Conservation (phyloP, 2,113 vertebrate genomes). For the western clawed frog (Xenopus tropicalis) region DNA sequence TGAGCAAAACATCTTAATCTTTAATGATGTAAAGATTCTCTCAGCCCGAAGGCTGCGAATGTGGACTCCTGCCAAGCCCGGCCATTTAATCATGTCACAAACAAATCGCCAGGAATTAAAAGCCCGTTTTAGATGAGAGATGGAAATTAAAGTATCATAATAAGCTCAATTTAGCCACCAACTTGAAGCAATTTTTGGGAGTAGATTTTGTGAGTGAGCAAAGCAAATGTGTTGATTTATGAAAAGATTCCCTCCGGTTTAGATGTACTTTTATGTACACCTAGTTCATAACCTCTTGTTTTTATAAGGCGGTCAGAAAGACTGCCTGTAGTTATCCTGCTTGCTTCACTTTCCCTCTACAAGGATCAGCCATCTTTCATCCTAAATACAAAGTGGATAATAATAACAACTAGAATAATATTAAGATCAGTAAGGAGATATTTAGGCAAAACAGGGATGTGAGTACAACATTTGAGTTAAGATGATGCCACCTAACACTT, state of each 20-base stretch:
- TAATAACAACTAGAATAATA: no score
- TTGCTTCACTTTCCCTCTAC: no score
- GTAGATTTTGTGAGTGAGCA: not conserved
- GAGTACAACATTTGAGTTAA: no score
- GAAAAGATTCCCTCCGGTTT: not conserved
- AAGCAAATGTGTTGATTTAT: constrained; percentile 32
- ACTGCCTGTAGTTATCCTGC: no score
- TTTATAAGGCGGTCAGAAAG: no score
- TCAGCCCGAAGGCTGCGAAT: constrained; percentile 22
- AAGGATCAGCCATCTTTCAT: no score
- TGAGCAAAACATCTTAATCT: constrained; percentile 45
- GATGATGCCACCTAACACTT: no score
- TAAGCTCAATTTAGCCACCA: constrained; percentile 39
- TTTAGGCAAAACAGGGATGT: no score
- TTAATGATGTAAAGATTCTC: constrained; percentile 44
- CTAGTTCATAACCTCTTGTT: not conserved
- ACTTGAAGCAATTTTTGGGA: constrained; percentile 9
- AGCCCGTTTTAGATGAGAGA: constrained; percentile 40
- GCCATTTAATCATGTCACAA: constrained; percentile 46
- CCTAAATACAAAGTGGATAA: no score
- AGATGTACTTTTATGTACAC: not conserved
- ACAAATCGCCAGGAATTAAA: constrained; percentile 44
- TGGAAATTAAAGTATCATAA: constrained; percentile 42
- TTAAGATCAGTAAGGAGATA: no score
- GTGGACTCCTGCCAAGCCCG: constrained; percentile 32